Evolutionary conservation across 2,888 invertebrate species (phyloP), one percentile per base, ranked within the genome.

Genomic region (Parnassius mnemosyne): DNA sequence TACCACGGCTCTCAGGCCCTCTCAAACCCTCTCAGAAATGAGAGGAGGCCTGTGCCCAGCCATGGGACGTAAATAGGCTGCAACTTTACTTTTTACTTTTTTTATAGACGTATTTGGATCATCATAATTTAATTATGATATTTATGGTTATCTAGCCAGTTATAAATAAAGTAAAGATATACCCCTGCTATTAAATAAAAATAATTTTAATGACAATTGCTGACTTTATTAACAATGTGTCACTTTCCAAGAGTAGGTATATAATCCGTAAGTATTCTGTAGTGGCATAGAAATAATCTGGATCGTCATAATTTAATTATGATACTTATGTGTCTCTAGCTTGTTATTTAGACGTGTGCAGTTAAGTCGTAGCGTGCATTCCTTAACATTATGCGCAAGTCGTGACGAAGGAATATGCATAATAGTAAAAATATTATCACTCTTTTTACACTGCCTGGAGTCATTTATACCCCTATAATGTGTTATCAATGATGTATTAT

Each of bases 81-180:
- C n/a, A n/a, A n/a, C n/a, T n/a, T n/a, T n/a, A n/a, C n/a, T n/a
- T n/a, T n/a, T n/a, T n/a, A n/a, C n/a, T n/a, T n/a, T n/a, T n/a
- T n/a, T n/a, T n/a, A 20, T 20, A 20, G 20, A 20, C 20, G 10
- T 12, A 7, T 46, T 51, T 47, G 51, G 55, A 46, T 9, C 55
- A 20, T 43, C 50, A 54, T 56, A 62, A 62, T 62, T 57, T 62
- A 20, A 62, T 62, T 62, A 62, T 49, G 46, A 25, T 57, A 62
- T 57, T 58, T 51, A 43, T 11, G 34, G 7, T 25, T 41, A 5
- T 12, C 42, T 42, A 16, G 11, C 11, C 47, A 13, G 57, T 44
- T 47, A 54, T 57, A 57, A 53, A 46, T 46, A 10, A 16, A 41
- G 16, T 46, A 25, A 25, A 25, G 25, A 25, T 25, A 5, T 7